phyloP scores from a whole-genome alignment of 2,797 vertebrate genomes.

The Cyprinodon diabolis region DNA sequence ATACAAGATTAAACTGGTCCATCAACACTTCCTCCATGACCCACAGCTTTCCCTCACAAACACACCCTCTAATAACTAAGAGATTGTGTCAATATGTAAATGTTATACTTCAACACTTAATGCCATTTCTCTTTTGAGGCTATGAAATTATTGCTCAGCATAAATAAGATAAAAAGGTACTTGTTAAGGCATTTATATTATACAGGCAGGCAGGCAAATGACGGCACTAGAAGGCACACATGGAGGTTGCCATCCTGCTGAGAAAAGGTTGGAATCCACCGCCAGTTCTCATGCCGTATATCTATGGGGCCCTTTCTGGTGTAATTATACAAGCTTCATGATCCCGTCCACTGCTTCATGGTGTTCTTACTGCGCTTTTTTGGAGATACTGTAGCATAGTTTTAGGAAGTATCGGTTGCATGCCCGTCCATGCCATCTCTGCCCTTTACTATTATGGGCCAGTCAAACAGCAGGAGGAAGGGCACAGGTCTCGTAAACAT shows the following conservation, averaged over 20 bases:
- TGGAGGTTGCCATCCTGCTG: neutral
- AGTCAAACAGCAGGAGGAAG: neutral
- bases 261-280: neutral
- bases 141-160: neutral
- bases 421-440: neutral
- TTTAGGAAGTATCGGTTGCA: neutral
- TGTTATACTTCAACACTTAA: too few relatives aligned
- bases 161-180: neutral
- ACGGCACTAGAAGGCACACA: neutral
- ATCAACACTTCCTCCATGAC: slow-evolving; percentile 2
- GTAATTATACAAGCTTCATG: neutral
- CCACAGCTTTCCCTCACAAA: neutral
- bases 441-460: neutral
- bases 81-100: too few relatives aligned
- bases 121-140: too few relatives aligned
- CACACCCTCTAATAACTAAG: neutral
- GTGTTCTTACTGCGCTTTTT: neutral
- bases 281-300: neutral
- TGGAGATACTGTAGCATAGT: neutral
- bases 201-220: neutral
- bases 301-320: neutral
- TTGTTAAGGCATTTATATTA: neutral
- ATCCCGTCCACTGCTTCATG: neutral
- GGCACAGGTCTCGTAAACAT: neutral
- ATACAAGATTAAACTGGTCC: neutral